phyloP scores from a whole-genome alignment of 2,888 invertebrate species.

The Orchesella flavescens region DNA sequence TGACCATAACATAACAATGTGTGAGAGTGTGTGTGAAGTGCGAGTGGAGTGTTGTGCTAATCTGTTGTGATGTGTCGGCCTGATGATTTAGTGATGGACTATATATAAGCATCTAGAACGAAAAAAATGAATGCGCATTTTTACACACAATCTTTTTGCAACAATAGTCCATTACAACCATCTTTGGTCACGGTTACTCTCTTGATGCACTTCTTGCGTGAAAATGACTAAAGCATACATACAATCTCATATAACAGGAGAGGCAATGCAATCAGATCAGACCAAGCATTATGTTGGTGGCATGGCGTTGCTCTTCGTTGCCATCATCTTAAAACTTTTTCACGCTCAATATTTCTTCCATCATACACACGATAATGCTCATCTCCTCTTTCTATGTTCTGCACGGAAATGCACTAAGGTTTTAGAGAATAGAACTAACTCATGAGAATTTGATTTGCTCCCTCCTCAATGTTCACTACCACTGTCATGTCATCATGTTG shows the following conservation, averaged over 20 bases:
- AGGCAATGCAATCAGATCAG: conserved; percentile 22
- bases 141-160: conserved; percentile 3
- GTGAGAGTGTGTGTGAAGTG: conserved; percentile 33
- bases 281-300: not conserved
- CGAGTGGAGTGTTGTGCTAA: conserved; percentile 35
- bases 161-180: conserved; percentile 28
- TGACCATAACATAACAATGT: conserved; percentile 8
- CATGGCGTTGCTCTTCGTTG: not conserved
- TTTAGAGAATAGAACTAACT: too few relatives aligned
- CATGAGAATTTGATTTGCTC: too few relatives aligned
- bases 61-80: conserved; percentile 38
- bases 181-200: conserved; percentile 57
- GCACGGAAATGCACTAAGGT: not conserved
- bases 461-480: too few relatives aligned
- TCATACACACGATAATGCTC: too few relatives aligned
- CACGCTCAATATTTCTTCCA: too few relatives aligned
- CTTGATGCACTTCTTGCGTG: conserved; percentile 47
- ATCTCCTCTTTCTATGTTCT: too few relatives aligned
- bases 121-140: conserved; percentile 10
- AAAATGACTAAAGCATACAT: conserved; percentile 39
- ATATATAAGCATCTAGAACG: conserved; percentile 35
- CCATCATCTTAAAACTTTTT: too few relatives aligned
- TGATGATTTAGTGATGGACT: conserved; percentile 52
- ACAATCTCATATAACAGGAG: too few relatives aligned
- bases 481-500: too few relatives aligned